phyloP scores from a whole-genome alignment of 2,888 invertebrate genomes.

The Abrostola tripartita region DNA sequence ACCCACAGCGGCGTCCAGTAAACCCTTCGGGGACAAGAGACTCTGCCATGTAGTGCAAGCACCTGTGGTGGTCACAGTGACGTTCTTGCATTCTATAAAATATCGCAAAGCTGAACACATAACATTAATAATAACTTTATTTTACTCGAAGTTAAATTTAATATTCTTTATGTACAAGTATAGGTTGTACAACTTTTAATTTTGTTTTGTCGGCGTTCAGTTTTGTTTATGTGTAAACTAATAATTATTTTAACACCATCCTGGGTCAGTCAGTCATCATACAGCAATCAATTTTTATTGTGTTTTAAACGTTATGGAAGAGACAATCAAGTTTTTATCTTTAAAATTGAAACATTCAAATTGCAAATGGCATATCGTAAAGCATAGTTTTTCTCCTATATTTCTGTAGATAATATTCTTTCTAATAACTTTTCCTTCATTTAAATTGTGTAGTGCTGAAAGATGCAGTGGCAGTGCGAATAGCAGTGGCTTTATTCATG shows the following conservation, averaged over 20 bases:
- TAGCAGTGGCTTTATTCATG: too few relatives aligned
- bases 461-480: too few relatives aligned
- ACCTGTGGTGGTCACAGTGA: too few relatives aligned
- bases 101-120: too few relatives aligned
- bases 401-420: too few relatives aligned
- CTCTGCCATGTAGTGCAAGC: conserved; percentile 64
- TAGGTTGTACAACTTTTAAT: conserved; percentile 1
- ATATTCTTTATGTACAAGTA: too few relatives aligned
- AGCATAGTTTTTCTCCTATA: conserved; percentile 13
- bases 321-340: conserved; percentile 28
- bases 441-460: too few relatives aligned
- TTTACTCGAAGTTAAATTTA: conserved; percentile 31
- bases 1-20: conserved; percentile 58
- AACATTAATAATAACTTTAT: background rate
- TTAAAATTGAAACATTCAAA: conserved; percentile 24
- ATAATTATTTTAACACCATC: conserved; percentile 38
- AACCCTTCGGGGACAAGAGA: conserved; percentile 62
- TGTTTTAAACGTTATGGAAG: conserved; percentile 34
- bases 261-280: too few relatives aligned
- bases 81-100: too few relatives aligned
- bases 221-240: conserved; percentile 47
- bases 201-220: conserved; percentile 53
- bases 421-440: too few relatives aligned
- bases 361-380: conserved; percentile 14
- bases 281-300: conserved; percentile 41